Base-by-base conservation (phyloP, 2,113 vertebrate species). In the Hypomesus transpacificus region DNA sequence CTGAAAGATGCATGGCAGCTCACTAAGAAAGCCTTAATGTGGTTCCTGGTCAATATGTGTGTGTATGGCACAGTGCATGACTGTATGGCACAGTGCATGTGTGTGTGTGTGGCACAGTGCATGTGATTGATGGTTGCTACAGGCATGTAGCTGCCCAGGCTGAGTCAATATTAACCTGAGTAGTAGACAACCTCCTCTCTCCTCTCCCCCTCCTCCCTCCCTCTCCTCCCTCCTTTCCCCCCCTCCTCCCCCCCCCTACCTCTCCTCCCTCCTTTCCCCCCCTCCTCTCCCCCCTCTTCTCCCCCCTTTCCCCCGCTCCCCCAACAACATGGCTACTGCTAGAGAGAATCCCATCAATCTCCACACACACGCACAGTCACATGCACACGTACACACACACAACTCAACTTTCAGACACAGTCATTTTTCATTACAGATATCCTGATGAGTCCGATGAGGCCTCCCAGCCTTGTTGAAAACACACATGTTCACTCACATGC, bases 361-460 rank as follows among this genome's bases (percentile, higher is more conserved):
- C 85, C 62, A 31, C 76, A 56, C 66, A 75, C 82, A 70, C 74
- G 39, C 61, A 20, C 61, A 76, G 24, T 24, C 24, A 73, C 74
- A 73, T 26, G 21, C 26, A 20, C 46, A 52, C 39, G 26, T 24
- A 17, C 64, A 66, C 69, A 71, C 69, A 71, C 21, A 70, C 58
- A 70, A 93, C 93, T 94, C 94, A 95, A 89, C 93, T 91, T 89
- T 89, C 87, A 93, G 94, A 94, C 93, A 93, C 89, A 91, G 92
- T 95, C 80, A 94, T 96, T 96, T 93, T 94, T 97, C 95, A 96
- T 92, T 89, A 89, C 91, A 87, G 95, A 95, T 94, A 94, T 89
- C 95, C 94, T 93, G 94, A 96, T 95, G 96, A 92, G 95, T 95
- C 93, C 94, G 94, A 95, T 95, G 94, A 95, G 93, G 94, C 94